Conservation (phyloP, 1,140 invertebrate species). For the Bradysia coprophila region DNA sequence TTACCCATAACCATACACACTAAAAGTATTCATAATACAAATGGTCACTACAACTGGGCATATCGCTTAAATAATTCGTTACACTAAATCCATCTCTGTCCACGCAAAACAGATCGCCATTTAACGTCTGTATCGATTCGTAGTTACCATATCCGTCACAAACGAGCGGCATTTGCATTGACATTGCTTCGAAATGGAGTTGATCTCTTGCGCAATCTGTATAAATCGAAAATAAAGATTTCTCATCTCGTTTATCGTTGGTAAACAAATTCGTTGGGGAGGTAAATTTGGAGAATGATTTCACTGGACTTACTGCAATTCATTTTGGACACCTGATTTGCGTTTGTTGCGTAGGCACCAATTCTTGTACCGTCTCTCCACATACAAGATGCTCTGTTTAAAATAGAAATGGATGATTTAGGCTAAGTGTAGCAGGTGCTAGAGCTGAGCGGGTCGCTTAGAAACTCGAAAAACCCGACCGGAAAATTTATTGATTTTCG, state of each 20-base stretch:
- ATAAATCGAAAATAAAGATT: too few relatives aligned
- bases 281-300: not conserved
- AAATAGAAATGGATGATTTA: conserved; percentile 10
- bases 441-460: too few relatives aligned
- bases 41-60: too few relatives aligned
- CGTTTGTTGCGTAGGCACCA: conserved; percentile 21
- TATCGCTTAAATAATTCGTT: conserved; percentile 5
- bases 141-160: conserved; percentile 32
- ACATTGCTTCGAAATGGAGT: conserved; percentile 24
- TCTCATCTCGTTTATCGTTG: too few relatives aligned
- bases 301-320: conserved; percentile 40
- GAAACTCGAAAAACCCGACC: too few relatives aligned
- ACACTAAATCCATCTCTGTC: conserved; percentile 29
- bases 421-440: too few relatives aligned
- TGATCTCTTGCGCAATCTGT: conserved; percentile 33
- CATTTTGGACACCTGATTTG: conserved; percentile 16
- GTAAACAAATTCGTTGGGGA: not conserved
- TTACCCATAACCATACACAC: too few relatives aligned
- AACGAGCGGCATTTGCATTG: conserved; percentile 21
- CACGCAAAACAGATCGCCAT: conserved; percentile 27
- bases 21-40: too few relatives aligned
- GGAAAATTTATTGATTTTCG: too few relatives aligned
- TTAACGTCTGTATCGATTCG: conserved; percentile 22
- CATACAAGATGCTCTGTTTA: conserved; percentile 31
- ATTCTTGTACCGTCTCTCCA: conserved; percentile 29